A percentile compares a stretch with the other conserved stretches of the same genome.
These are phyloP conservation scores for Caenorhabditis latens DNA, from an alignment of 1,140 invertebrate species.

Conservation along the genomic window DNA sequence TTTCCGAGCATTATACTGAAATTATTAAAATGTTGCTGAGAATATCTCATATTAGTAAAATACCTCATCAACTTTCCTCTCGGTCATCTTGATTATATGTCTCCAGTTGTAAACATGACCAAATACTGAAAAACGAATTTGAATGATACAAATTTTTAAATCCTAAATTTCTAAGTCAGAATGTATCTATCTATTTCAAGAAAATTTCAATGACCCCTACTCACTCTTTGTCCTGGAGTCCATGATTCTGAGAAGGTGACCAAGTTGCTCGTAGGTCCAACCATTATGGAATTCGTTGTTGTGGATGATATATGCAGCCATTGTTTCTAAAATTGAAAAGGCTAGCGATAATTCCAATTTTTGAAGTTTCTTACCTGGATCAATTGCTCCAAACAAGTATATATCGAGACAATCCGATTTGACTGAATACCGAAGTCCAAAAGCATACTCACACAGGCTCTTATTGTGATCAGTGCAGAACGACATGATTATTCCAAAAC, in stretches of 20 bases:
- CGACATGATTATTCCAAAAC: not conserved
- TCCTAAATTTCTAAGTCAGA: too few relatives aligned
- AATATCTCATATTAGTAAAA: too few relatives aligned
- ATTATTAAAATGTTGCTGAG: too few relatives aligned
- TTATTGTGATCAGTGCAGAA: not conserved
- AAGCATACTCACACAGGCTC: not conserved
- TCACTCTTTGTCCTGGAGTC: not conserved
- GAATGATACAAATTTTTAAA: too few relatives aligned
- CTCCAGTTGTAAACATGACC: too few relatives aligned
- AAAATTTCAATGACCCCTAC: not conserved
- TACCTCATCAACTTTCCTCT: too few relatives aligned
- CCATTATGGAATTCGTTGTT: conserved; percentile 28
- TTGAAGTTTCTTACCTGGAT: not conserved
- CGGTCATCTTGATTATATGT: too few relatives aligned
- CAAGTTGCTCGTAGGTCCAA: conserved; percentile 5
- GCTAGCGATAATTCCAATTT: not conserved
- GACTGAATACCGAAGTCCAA: not conserved
- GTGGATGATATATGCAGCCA: not conserved
- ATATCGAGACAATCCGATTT: not conserved
- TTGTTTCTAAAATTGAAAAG: not conserved
- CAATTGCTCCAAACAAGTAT: not conserved
- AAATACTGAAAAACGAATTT: not conserved
- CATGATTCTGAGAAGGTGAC: not conserved
- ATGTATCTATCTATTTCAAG: too few relatives aligned
- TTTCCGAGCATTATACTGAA: too few relatives aligned